phyloP scores from a whole-genome alignment of 1,140 invertebrate species.

The Heliconius hermathena region DNA sequence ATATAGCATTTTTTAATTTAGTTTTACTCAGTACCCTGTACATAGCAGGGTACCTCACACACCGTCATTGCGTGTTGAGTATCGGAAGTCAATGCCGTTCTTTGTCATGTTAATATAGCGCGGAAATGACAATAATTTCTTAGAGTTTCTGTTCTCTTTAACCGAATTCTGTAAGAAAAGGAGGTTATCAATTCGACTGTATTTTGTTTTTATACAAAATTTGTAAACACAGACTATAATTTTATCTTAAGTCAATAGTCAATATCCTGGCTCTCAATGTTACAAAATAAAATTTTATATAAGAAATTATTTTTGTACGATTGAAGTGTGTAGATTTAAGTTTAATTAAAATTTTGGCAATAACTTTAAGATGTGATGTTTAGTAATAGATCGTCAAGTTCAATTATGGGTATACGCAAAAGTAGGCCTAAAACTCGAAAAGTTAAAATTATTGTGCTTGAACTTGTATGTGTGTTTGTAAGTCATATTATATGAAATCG shows the following conservation, averaged over 20 bases:
- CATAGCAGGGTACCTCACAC: no score
- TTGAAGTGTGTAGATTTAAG: constrained; percentile 51
- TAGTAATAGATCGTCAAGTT: constrained; percentile 24
- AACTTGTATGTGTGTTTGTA: neutral
- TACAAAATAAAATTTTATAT: constrained; percentile 16
- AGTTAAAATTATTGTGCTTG: no score
- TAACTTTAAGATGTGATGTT: constrained; percentile 62
- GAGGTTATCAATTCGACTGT: no score
- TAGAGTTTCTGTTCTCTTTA: no score
- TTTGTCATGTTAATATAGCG: no score
- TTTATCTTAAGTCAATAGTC: neutral
- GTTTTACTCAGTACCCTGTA: no score
- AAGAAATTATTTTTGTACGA: constrained; percentile 58
- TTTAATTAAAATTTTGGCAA: constrained; percentile 61
- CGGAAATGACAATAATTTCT: no score
- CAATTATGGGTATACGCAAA: neutral
- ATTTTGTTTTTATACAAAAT: no score
- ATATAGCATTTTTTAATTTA: no score
- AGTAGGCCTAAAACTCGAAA: neutral
- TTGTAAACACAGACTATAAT: neutral
- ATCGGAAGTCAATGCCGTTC: no score
- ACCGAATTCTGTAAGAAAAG: no score
- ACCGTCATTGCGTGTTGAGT: no score
- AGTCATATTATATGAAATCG: neutral
- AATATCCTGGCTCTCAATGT: neutral